phyloP scores from a whole-genome alignment of 1,140 invertebrate species.

The Anadara kagoshimensis region DNA sequence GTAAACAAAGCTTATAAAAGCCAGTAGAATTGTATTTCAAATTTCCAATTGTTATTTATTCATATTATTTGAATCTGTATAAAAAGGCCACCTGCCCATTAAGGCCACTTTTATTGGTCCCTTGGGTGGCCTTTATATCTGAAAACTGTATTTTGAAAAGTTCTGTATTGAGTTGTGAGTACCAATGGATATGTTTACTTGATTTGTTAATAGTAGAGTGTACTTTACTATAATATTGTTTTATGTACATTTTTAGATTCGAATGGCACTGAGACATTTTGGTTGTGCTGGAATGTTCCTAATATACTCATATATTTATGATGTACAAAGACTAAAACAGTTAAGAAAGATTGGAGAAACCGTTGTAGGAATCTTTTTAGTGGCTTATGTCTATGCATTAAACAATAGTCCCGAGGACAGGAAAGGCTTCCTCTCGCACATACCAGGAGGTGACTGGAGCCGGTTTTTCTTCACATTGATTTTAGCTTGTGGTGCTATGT shows the following conservation, averaged over 20 bases:
- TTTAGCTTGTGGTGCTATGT: constrained; percentile 52
- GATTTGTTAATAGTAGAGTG: background rate
- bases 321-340: constrained; percentile 35
- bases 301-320: constrained; percentile 50
- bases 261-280: constrained; percentile 47
- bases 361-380: constrained; percentile 55
- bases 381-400: constrained; percentile 48
- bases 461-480: constrained; percentile 52
- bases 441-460: constrained; percentile 54
- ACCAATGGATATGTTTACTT: background rate
- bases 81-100: background rate
- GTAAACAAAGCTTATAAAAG: too few species aligned
- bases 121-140: background rate
- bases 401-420: constrained; percentile 52
- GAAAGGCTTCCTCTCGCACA: constrained; percentile 49
- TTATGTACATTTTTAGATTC: constrained; percentile 40
- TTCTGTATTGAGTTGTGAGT: background rate
- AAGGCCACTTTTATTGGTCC: background rate
- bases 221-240: background rate
- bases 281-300: constrained; percentile 58
- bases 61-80: too few species aligned
- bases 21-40: too few species aligned
- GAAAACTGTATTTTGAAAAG: background rate
- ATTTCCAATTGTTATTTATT: too few species aligned
- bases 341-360: constrained; percentile 55